Evolutionary conservation across 2,113 vertebrate species (phyloP).

Genomic region (Abramis brama): DNA sequence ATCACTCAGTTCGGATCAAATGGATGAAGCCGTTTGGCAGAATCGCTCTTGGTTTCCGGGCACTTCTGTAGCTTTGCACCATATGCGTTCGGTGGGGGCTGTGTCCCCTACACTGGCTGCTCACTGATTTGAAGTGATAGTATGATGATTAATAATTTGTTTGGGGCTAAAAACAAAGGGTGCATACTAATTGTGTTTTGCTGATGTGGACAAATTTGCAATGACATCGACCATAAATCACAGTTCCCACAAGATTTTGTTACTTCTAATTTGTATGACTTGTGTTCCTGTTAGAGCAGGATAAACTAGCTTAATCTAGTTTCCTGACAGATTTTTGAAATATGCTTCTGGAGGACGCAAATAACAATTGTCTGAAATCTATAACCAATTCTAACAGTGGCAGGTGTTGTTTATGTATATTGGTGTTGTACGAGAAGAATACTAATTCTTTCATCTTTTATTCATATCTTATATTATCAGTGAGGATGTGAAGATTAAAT

Average conservation of each 20-base stretch:
- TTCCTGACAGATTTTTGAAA: not conserved
- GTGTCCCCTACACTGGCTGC: not conserved
- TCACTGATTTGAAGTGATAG: conserved; percentile 3
- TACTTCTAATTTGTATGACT: conserved; percentile 40
- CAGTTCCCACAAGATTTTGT: conserved; percentile 24
- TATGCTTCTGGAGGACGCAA: not conserved
- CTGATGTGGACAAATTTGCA: conserved; percentile 18
- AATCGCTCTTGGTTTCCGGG: not conserved
- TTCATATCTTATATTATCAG: not conserved
- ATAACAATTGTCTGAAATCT: not conserved
- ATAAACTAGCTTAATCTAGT: conserved; percentile 17
- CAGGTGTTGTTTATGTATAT: conserved; percentile 14
- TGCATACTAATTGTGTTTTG: conserved; percentile 9
- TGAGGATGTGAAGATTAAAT: not conserved
- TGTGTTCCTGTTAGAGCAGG: conserved; percentile 8
- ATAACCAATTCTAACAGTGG: conserved; percentile 1
- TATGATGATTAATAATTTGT: conserved; percentile 37
- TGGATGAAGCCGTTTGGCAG: not conserved
- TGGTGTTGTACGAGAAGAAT: not conserved
- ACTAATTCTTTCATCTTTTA: conserved; percentile 27
- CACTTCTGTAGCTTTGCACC: not conserved
- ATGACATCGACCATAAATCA: conserved; percentile 36
- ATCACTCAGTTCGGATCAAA: conserved; percentile 17
- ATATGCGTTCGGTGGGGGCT: not conserved
- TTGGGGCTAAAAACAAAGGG: not conserved